Conservation (phyloP, 2,797 vertebrate species). For the Sebastes vulpes region DNA sequence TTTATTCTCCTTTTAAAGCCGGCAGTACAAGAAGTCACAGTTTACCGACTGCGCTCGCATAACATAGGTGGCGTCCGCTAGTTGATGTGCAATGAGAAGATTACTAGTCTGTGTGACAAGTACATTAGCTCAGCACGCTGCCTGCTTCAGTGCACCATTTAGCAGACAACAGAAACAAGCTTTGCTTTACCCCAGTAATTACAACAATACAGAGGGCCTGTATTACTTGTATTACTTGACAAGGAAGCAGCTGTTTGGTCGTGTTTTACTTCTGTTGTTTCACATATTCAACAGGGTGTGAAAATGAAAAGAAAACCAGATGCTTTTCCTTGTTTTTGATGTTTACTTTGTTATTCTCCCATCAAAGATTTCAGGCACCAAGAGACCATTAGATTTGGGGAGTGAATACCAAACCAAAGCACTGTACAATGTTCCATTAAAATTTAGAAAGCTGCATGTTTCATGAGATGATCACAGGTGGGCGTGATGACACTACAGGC, state of each 20-base stretch:
- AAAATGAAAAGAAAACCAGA: not conserved
- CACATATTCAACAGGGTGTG: not conserved
- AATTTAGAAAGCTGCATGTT: not conserved
- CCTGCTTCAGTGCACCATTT: not conserved
- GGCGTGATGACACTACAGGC: not conserved
- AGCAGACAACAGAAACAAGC: not conserved
- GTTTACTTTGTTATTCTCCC: not conserved
- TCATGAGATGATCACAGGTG: not conserved
- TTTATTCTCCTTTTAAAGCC: conserved; percentile 7
- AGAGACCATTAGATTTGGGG: not conserved
- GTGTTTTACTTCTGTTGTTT: not conserved
- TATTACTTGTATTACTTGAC: not conserved
- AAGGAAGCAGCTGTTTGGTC: not conserved
- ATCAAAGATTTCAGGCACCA: not conserved
- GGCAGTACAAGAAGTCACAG: conserved; percentile 1
- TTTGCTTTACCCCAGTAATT: not conserved
- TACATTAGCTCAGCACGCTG: not conserved
- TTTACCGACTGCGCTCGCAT: not conserved
- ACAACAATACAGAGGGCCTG: conserved; percentile 1
- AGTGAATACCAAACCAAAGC: not conserved
- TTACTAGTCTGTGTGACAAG: conserved; percentile 4
- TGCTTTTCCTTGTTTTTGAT: not conserved
- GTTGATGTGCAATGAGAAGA: conserved; percentile 11
- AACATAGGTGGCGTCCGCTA: conserved; percentile 8
- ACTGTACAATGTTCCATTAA: not conserved